These are phyloP conservation scores for Choristoneura rosaceana DNA, from an alignment of 2,888 invertebrate genomes.

Conservation along the genomic window DNA sequence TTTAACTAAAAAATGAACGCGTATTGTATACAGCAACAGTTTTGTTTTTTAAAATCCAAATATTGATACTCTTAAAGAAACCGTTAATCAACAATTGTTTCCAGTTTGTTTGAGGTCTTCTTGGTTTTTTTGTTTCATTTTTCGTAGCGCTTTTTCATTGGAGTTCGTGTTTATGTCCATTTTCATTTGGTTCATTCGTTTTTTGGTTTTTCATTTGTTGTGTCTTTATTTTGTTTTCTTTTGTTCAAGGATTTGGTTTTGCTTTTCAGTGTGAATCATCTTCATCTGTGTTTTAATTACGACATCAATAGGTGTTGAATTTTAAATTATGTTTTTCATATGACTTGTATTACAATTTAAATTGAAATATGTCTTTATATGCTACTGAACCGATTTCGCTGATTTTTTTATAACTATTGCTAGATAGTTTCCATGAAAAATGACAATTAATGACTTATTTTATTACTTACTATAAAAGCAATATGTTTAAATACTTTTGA, in stretches of 20 bases:
- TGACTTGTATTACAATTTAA: neutral
- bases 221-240: conserved; percentile 4
- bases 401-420: too few species aligned
- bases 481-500: too few species aligned
- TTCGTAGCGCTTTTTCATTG: conserved; percentile 41
- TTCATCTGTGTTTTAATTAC: conserved; percentile 17
- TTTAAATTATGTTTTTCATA: neutral
- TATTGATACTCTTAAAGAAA: neutral
- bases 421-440: too few species aligned
- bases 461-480: too few species aligned
- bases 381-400: too few species aligned
- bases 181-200: conserved; percentile 22
- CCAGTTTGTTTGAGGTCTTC: neutral
- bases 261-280: neutral
- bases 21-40: too few species aligned
- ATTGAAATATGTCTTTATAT: too few species aligned
- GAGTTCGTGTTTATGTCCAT: conserved; percentile 1
- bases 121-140: conserved; percentile 40
- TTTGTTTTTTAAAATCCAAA: too few species aligned
- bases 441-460: too few species aligned
- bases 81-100: conserved; percentile 24
- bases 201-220: conserved; percentile 16
- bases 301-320: conserved; percentile 4
- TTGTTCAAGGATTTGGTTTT: neutral
- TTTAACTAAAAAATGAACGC: too few species aligned